These are phyloP conservation scores for Ochotona curzoniae DNA, from an alignment of 2,113 vertebrate genomes.

Conservation along the genomic window DNA sequence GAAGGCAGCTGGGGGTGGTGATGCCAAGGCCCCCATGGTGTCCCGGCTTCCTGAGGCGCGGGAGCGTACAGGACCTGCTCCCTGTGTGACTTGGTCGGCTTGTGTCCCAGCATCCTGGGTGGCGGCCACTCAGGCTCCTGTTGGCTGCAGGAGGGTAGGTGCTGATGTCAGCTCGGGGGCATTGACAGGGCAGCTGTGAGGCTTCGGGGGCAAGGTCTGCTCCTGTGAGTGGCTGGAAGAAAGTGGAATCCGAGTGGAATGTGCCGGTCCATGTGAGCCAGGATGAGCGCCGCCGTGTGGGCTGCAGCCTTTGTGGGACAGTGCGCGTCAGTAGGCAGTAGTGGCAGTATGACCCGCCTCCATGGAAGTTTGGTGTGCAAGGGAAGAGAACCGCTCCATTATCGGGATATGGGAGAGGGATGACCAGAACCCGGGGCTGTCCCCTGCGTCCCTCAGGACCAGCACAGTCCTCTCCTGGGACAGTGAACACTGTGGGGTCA, in stretches of 20 bases:
- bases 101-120: too few species aligned
- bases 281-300: too few species aligned
- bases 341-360: too few species aligned
- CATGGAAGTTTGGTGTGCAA: too few species aligned
- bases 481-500: too few species aligned
- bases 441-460: too few species aligned
- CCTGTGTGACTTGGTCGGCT: background rate
- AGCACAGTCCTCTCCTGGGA: too few species aligned
- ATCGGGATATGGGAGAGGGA: too few species aligned
- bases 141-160: conserved; percentile 25
- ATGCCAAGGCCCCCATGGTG: background rate
- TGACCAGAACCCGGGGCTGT: too few species aligned
- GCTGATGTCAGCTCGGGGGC: conserved; percentile 55
- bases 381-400: background rate
- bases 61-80: conserved; percentile 37
- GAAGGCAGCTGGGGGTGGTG: background rate
- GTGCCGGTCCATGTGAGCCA: conserved; percentile 10
- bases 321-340: background rate
- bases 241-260: conserved; percentile 63
- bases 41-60: conserved; percentile 24
- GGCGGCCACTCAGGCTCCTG: background rate
- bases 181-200: conserved; percentile 55
- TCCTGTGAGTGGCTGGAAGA: conserved; percentile 55
- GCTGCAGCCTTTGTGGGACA: too few species aligned
- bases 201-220: conserved; percentile 69